phyloP scores from a whole-genome alignment of 2,888 invertebrate genomes.

The Palloptera scutellata region DNA sequence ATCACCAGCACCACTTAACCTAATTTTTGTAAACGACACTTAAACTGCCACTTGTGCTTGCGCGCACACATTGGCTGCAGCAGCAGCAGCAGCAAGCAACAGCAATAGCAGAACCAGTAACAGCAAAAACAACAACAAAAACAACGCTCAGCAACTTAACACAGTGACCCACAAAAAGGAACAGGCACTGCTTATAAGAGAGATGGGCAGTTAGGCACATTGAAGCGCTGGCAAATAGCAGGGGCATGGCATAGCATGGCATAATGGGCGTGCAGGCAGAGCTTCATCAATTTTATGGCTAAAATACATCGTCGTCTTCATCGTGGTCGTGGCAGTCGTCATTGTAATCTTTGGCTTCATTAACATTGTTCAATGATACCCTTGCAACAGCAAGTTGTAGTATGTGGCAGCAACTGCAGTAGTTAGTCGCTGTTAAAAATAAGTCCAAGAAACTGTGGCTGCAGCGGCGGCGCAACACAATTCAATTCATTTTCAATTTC shows the following conservation, averaged over 20 bases:
- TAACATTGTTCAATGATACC: too few species aligned
- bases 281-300: too few species aligned
- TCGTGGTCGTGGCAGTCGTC: neutral
- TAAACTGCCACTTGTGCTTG: conserved; percentile 25
- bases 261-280: too few species aligned
- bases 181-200: neutral
- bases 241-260: neutral
- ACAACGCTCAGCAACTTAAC: conserved; percentile 13
- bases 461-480: conserved; percentile 22
- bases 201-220: conserved; percentile 8
- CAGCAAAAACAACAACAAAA: too few species aligned
- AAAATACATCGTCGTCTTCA: conserved; percentile 19
- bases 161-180: conserved; percentile 23
- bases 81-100: neutral
- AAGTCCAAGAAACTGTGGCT: neutral
- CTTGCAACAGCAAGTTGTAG: neutral
- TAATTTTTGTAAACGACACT: conserved; percentile 23
- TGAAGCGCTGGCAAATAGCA: conserved; percentile 9
- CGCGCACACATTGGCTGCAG: conserved; percentile 8
- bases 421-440: neutral
- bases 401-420: conserved; percentile 1
- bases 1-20: conserved; percentile 25
- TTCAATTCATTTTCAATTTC: conserved; percentile 40
- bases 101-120: too few species aligned
- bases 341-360: neutral